Conservation (phyloP, 2,888 invertebrate species). For the Macaria notata region DNA sequence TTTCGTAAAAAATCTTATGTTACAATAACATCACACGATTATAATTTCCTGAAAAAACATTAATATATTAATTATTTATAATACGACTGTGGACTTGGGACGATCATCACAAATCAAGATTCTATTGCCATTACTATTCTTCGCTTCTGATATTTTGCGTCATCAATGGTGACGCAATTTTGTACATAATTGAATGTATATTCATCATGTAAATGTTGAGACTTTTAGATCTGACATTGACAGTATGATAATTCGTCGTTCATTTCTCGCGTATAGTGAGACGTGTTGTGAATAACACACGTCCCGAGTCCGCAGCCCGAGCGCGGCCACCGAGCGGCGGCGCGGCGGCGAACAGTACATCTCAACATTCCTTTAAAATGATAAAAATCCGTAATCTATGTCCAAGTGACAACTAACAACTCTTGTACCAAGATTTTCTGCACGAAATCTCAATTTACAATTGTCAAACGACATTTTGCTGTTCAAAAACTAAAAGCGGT, state of each 20-base stretch:
- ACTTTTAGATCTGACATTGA: not conserved
- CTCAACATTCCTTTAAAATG: slow-evolving; percentile 72
- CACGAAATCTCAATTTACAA: slow-evolving; percentile 43
- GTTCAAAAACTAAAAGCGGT: slow-evolving; percentile 61
- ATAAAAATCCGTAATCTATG: slow-evolving; percentile 56
- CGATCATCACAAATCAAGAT: slow-evolving; percentile 1
- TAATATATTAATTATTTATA: slow-evolving; percentile 56
- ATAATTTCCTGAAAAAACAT: slow-evolving; percentile 66
- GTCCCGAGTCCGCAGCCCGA: too few species aligned
- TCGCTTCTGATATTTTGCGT: too few species aligned
- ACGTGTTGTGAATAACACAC: too few species aligned
- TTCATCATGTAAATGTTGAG: too few species aligned
- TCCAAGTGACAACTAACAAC: slow-evolving; percentile 47
- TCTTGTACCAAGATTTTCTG: slow-evolving; percentile 63
- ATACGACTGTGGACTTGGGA: slow-evolving; percentile 48
- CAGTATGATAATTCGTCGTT: not conserved
- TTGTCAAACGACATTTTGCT: slow-evolving; percentile 48
- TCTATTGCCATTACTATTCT: not conserved
- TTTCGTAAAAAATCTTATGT: slow-evolving; percentile 55
- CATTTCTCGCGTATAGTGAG: too few species aligned
- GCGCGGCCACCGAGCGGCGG: slow-evolving; percentile 44
- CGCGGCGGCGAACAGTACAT: slow-evolving; percentile 53
- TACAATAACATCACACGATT: slow-evolving; percentile 73
- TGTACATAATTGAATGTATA: too few species aligned
- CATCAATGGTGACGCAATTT: too few species aligned